These are phyloP conservation scores for Tanytarsus gracilentus DNA, from an alignment of 2,888 invertebrate genomes.

Conservation along the genomic window DNA sequence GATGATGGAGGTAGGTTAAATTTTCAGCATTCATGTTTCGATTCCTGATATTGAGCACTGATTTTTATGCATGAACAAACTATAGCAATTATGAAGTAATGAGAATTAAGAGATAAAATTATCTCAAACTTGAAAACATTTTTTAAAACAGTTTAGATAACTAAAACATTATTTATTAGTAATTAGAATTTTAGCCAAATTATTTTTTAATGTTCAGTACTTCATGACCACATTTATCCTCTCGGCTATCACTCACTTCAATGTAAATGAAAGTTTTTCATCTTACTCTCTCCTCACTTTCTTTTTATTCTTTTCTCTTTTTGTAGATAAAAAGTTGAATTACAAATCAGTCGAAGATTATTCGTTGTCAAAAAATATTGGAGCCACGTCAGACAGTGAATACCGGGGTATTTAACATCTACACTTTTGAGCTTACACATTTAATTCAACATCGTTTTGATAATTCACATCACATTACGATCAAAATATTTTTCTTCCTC, in stretches of 20 bases:
- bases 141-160: no score
- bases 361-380: slow-evolving; percentile 32
- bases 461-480: neutral
- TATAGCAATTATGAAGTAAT: no score
- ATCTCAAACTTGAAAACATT: no score
- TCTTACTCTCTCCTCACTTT: neutral
- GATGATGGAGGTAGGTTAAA: no score
- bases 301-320: neutral
- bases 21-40: no score
- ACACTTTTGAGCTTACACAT: neutral
- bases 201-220: no score
- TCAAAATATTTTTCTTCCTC: slow-evolving; percentile 17
- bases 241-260: neutral
- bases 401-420: slow-evolving; percentile 29
- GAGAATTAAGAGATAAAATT: no score
- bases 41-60: no score
- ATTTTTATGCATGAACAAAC: no score
- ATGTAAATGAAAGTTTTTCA: neutral
- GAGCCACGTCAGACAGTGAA: slow-evolving; percentile 39
- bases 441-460: neutral
- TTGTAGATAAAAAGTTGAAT: slow-evolving; percentile 22
- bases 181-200: no score
- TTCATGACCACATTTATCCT: slow-evolving; percentile 11
- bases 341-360: slow-evolving; percentile 18
- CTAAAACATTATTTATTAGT: no score